A percentile compares a stretch with the other conserved stretches of the same genome.
Evolutionary conservation across 1,140 invertebrate genomes (phyloP).

Genomic region (Drosophila parvula): DNA sequence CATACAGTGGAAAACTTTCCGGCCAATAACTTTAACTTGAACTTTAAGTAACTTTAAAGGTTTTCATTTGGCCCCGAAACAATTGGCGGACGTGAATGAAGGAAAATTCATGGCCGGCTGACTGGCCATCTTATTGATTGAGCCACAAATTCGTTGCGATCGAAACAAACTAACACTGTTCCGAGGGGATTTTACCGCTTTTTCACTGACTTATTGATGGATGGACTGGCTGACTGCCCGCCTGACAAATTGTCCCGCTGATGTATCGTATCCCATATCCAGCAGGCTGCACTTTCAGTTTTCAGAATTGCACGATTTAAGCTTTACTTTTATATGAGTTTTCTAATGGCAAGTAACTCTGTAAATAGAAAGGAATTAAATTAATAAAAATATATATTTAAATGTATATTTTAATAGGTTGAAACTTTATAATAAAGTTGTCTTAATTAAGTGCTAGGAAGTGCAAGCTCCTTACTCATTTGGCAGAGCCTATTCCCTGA

Average conservation of each 20-base stretch:
- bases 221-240: conserved; percentile 54
- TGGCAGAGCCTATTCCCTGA: no score
- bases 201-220: conserved; percentile 60
- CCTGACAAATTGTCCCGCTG: conserved; percentile 69
- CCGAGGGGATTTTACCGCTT: conserved; percentile 11
- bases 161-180: conserved; percentile 46
- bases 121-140: conserved; percentile 63
- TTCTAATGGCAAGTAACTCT: no score
- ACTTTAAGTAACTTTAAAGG: background rate
- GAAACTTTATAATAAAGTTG: no score
- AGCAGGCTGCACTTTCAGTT: conserved; percentile 20
- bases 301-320: conserved; percentile 50
- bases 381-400: no score
- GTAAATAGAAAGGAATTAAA: no score
- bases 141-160: conserved; percentile 45
- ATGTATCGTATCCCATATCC: conserved; percentile 52
- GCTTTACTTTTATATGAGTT: conserved; percentile 18
- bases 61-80: no score
- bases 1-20: conserved; percentile 42
- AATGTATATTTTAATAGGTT: no score
- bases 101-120: conserved; percentile 8
- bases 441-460: no score
- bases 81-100: background rate
- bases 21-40: conserved; percentile 43
- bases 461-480: no score